Evolutionary conservation across 2,797 vertebrate genomes (phyloP), one percentile per base, ranked within the genome.

Genomic region (Oreortyx pictus): DNA sequence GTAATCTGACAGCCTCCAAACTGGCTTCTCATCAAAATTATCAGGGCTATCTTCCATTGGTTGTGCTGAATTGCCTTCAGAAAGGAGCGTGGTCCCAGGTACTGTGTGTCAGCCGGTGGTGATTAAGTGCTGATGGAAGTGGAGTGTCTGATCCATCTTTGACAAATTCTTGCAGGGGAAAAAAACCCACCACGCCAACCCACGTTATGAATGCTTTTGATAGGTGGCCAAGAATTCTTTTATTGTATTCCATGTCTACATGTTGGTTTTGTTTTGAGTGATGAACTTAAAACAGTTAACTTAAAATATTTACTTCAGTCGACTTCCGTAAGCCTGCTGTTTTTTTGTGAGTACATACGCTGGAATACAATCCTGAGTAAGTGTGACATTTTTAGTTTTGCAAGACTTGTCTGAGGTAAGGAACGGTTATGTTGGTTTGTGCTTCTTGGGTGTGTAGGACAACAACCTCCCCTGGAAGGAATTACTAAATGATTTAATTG

Each of bases 401-500:
- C 25, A 16, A 23, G 43, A 24, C 57, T 82, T 57, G 61, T 41
- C 25, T 33, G 46, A 61, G 60, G 39, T 20, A 24, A 2, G 37
- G 62, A 91, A 78, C 68, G 71, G 49, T 49, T 70, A 56, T 37
- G 29, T 85, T 91, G 89, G 52, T 81, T 88, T 92, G 8, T 73
- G 84, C 80, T 95, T 47, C 24, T 92, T 92, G 86, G 94, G 84
- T 82, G 52, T 64, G 19, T 67, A 81, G 88, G 89, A 89, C 79
- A 88, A 89, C 79, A 88, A 35, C 25, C 37, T 87, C 64, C 57
- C 68, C 2, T 0, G 33, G 81, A 87, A 95, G 74, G 82, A 95
- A 76, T 83, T 88, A 90, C 80, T 87, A 82, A 88, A 84, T 96
- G 61, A 95, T 94, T 94, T 93, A 93, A 87, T 96, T 90, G 77